Evolutionary conservation across 2,797 vertebrate species (phyloP).

Genomic region (Eulemur rubriventer): DNA sequence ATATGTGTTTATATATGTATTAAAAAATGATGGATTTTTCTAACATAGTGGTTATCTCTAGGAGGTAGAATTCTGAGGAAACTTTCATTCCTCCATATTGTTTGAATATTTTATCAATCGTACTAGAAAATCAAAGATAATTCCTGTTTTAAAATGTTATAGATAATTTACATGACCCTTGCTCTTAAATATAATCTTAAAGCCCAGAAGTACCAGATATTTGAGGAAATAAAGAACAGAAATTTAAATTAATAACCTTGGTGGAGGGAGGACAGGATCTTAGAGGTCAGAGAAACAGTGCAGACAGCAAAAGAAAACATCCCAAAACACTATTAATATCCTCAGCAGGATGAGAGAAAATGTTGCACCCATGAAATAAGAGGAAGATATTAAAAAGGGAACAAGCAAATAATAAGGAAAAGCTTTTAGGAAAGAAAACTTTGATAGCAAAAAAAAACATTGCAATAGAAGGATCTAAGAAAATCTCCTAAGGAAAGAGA

Average conservation of each 20-base stretch:
- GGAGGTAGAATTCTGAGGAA: neutral
- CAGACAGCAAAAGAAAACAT: neutral
- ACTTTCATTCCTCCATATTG: neutral
- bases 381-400: neutral
- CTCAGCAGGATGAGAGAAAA: neutral
- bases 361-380: neutral
- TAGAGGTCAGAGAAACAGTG: neutral
- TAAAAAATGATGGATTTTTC: neutral
- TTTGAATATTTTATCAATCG: slow-evolving; percentile 21
- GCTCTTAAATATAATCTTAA: slow-evolving; percentile 13
- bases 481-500: slow-evolving; percentile 31
- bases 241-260: neutral
- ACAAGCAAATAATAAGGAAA: neutral
- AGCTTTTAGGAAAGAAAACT: neutral
- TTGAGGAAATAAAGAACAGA: neutral
- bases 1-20: neutral
- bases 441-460: neutral
- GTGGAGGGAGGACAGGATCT: neutral
- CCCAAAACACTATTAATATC: neutral
- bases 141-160: neutral
- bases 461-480: neutral
- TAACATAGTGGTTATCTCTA: neutral
- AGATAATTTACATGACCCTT: neutral
- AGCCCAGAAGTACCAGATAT: neutral
- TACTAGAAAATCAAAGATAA: slow-evolving; percentile 3